Evolutionary conservation across 2,888 invertebrate species (phyloP).

Genomic region (Drosophila kuntzei): DNA sequence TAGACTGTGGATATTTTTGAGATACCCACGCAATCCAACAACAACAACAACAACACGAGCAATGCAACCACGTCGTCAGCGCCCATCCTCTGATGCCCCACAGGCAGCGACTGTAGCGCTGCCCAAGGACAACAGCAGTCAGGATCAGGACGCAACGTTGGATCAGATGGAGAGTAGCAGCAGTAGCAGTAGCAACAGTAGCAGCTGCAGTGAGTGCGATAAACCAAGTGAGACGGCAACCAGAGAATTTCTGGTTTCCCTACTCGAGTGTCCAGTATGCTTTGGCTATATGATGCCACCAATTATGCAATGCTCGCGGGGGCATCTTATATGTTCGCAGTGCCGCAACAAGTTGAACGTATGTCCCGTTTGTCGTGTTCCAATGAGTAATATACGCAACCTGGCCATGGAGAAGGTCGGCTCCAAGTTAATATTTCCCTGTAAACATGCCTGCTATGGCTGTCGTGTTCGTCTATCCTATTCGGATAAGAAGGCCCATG

Average conservation of each 20-base stretch:
- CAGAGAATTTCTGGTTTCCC: conserved; percentile 86
- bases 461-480: conserved; percentile 95
- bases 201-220: conserved; percentile 21
- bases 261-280: conserved; percentile 99
- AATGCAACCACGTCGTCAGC: conserved; percentile 59
- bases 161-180: conserved; percentile 28
- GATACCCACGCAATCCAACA: not conserved
- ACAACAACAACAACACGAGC: not conserved
- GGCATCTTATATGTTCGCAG: conserved; percentile 98
- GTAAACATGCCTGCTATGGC: conserved; percentile 98
- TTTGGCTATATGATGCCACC: conserved; percentile 99
- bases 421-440: conserved; percentile 98
- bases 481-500: conserved; percentile 99
- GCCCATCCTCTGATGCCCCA: conserved; percentile 25
- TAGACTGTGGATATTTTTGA: conserved; percentile 13
- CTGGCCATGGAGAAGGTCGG: conserved; percentile 99
- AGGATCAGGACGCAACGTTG: conserved; percentile 12
- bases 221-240: conserved; percentile 40
- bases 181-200: conserved; percentile 9
- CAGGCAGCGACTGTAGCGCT: conserved; percentile 6
- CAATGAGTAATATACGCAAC: conserved; percentile 98
- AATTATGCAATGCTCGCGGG: conserved; percentile 99
- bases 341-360: conserved; percentile 98
- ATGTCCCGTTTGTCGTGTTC: conserved; percentile 99
- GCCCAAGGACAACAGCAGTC: conserved; percentile 13